These are phyloP conservation scores for Hippocampus kuda DNA, from an alignment of 2,797 vertebrate species.

Conservation along the genomic window DNA sequence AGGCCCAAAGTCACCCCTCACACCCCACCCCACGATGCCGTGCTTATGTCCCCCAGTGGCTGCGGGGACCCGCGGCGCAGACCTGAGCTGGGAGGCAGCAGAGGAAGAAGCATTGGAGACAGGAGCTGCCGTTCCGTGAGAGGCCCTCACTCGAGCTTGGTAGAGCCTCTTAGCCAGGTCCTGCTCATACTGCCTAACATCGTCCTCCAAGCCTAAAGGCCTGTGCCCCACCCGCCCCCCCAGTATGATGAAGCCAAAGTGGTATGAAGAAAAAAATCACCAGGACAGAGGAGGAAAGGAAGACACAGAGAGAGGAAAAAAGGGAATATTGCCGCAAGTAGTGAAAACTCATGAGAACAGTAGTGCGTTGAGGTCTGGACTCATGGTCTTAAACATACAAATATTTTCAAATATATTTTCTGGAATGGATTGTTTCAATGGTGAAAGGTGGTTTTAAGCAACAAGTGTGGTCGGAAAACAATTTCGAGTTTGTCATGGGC, in stretches of 20 bases:
- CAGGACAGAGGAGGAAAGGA: slow-evolving; percentile 29
- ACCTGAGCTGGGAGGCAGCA: slow-evolving; percentile 77
- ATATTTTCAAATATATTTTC: too few relatives aligned
- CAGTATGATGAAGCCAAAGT: slow-evolving; percentile 9
- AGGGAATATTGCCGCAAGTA: too few relatives aligned
- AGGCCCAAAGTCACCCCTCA: slow-evolving; percentile 12
- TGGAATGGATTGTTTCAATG: too few relatives aligned
- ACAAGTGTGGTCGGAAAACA: too few relatives aligned
- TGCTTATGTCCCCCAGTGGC: slow-evolving; percentile 56
- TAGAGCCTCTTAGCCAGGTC: slow-evolving; percentile 88
- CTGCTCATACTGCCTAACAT: slow-evolving; percentile 91
- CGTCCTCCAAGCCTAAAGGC: slow-evolving; percentile 82
- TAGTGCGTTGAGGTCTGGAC: neutral
- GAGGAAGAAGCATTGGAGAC: slow-evolving; percentile 57
- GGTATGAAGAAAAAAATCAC: slow-evolving; percentile 43
- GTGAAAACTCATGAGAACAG: neutral
- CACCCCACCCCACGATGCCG: slow-evolving; percentile 64
- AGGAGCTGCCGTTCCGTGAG: slow-evolving; percentile 60
- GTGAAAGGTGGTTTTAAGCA: too few relatives aligned
- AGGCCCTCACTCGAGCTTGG: slow-evolving; percentile 81
- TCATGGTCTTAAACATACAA: too few relatives aligned
- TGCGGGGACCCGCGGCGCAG: slow-evolving; percentile 56
- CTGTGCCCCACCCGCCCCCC: slow-evolving; percentile 46
- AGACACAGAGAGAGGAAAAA: slow-evolving; percentile 8
- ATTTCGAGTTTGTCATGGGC: too few relatives aligned